Conservation (phyloP, 2,797 vertebrate genomes). For the Coregonus sp. region DNA sequence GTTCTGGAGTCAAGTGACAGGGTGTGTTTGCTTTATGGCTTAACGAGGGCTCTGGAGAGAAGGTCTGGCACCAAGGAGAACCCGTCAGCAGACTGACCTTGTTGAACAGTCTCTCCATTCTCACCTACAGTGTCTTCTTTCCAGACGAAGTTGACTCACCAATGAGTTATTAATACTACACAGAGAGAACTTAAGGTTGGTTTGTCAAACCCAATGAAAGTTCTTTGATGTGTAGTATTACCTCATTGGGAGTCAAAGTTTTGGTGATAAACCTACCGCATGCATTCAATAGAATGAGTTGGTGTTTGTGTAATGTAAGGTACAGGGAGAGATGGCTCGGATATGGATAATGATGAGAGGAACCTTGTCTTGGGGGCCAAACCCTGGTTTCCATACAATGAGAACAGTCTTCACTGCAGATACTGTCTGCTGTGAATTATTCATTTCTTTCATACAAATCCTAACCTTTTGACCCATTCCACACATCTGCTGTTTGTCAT, state of each 20-base stretch:
- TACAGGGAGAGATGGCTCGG: no score
- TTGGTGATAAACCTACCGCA: no score
- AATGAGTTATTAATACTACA: background rate
- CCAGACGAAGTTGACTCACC: background rate
- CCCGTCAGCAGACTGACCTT: background rate
- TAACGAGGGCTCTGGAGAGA: background rate
- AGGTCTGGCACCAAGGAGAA: background rate
- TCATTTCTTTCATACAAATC: no score
- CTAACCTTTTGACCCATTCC: no score
- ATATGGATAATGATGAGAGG: no score
- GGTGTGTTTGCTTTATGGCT: background rate
- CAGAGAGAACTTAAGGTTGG: background rate
- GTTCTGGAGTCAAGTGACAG: background rate
- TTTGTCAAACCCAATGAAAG: background rate
- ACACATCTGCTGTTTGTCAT: no score
- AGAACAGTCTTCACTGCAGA: no score
- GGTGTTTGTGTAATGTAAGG: no score
- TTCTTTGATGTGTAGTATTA: background rate
- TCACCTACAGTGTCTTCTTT: background rate
- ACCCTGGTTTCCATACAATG: no score
- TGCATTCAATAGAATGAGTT: no score
- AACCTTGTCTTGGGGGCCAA: no score
- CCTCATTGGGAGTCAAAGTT: background rate
- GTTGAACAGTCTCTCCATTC: background rate
- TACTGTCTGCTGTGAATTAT: no score